Base-by-base conservation (phyloP, 2,888 invertebrate species). In the Drosophila sordidula region DNA sequence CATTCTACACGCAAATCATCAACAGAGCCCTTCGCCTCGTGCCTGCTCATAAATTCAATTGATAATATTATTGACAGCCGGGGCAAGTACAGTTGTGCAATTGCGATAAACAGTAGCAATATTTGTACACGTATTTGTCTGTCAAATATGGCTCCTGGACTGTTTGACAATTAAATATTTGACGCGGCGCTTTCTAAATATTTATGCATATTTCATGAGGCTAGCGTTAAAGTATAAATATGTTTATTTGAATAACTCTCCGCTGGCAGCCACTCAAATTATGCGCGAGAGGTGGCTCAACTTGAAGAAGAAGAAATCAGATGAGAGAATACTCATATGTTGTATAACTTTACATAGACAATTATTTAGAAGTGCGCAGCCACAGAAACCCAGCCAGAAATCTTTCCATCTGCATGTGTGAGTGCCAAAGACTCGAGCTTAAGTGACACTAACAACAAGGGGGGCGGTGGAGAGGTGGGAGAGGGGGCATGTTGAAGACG, bases 391-490 rank as follows among this genome's bases (percentile, higher is more conserved):
- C 54, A 50, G 16, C 18, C 69, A 46, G 57, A 52, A 82, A 79
- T 70, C 57, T 61, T 59, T 54, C 25, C 66, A 75, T 75, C 66
- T 78, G 69, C 67, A 87, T 71, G 68, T 74, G 69, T 70, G 71
- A 69, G 82, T 76, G 85, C 52, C 82, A 85, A 81, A 87, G 88
- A 68, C 87, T 84, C 67, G 64, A 68, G 73, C 90, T 89, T 88
- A 88, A 85, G 89, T 88, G 90, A 86, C 90, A 86, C 85, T 86
- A 89, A 85, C 87, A 77, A 79, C 80, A 72, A 51, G 54, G 73
- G 14, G 8, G 29, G 8, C 6, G 8, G 8, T 29, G 29, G 6
- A 8, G 9, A 9, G 8, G 9, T 8, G 29, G 29, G 36, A 16
- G 14, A 8, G 38, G 25, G 6, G n/a, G 50, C 22, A 29, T 26